These are phyloP conservation scores for Emydocephalus ijimae DNA, from an alignment of 2,113 vertebrate species.

Conservation along the genomic window DNA sequence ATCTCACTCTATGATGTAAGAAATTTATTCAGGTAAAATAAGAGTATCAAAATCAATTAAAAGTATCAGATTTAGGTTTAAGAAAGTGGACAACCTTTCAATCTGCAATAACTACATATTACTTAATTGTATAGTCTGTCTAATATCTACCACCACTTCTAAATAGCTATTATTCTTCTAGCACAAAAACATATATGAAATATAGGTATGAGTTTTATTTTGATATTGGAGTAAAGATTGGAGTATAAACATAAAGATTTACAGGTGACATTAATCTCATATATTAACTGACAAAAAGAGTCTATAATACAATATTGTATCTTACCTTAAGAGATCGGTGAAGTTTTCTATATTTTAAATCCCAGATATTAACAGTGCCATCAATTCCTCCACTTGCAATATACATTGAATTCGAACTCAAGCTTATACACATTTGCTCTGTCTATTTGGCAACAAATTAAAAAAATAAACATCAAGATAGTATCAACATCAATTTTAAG, in stretches of 20 bases:
- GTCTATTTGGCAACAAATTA: conserved; percentile 70
- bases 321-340: conserved; percentile 88
- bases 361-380: conserved; percentile 91
- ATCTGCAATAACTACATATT: not conserved
- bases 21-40: not conserved
- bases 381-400: conserved; percentile 90
- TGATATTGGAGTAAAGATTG: not conserved
- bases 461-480: not conserved
- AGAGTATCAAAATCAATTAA: not conserved
- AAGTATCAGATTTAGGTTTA: not conserved
- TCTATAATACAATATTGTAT: not conserved
- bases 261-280: not conserved
- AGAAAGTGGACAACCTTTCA: not conserved
- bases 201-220: not conserved
- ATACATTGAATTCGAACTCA: conserved; percentile 85
- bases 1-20: not conserved
- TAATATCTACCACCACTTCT: not conserved
- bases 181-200: not conserved
- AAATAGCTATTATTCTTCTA: not conserved
- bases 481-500: not conserved
- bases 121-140: not conserved
- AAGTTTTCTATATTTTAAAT: conserved; percentile 88
- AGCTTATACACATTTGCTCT: conserved; percentile 86
- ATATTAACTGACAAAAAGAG: not conserved
- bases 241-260: not conserved